Conservation (phyloP, 2,888 invertebrate genomes). For the Ophonus ardosiacus region DNA sequence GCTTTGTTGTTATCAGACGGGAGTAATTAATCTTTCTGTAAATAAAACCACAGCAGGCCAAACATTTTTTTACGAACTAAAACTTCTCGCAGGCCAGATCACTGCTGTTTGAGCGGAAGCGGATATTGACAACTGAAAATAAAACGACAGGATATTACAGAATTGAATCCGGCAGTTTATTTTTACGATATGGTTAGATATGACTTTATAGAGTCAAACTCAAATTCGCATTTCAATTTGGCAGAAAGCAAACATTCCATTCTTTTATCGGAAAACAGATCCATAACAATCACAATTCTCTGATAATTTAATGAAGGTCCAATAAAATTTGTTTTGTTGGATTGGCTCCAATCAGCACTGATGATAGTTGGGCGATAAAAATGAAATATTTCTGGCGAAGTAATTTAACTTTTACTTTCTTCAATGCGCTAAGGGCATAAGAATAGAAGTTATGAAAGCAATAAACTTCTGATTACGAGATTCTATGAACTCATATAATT, state of each 20-base stretch:
- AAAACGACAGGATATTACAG: conserved; percentile 52
- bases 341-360: background rate
- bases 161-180: conserved; percentile 56
- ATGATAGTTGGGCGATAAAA: conserved; percentile 2
- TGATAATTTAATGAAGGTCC: background rate
- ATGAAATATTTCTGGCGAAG: conserved; percentile 1
- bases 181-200: conserved; percentile 55
- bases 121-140: conserved; percentile 58
- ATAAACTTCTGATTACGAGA: conserved; percentile 4
- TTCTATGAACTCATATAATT: conserved; percentile 17
- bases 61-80: conserved; percentile 23
- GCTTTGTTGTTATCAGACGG: background rate
- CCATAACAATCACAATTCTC: background rate
- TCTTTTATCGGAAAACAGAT: background rate
- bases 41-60: conserved; percentile 54
- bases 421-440: background rate
- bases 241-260: conserved; percentile 8
- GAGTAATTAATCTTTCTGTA: conserved; percentile 46
- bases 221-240: conserved; percentile 35
- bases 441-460: background rate
- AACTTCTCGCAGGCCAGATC: background rate
- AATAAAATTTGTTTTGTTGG: background rate
- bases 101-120: conserved; percentile 31
- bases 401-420: conserved; percentile 24
- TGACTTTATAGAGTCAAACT: conserved; percentile 14